Percentiles rank a stretch among this genome's conserved stretches.
These are phyloP conservation scores for Drosophila pseudoananassae DNA, from an alignment of 1,140 invertebrate species.

Conservation along the genomic window DNA sequence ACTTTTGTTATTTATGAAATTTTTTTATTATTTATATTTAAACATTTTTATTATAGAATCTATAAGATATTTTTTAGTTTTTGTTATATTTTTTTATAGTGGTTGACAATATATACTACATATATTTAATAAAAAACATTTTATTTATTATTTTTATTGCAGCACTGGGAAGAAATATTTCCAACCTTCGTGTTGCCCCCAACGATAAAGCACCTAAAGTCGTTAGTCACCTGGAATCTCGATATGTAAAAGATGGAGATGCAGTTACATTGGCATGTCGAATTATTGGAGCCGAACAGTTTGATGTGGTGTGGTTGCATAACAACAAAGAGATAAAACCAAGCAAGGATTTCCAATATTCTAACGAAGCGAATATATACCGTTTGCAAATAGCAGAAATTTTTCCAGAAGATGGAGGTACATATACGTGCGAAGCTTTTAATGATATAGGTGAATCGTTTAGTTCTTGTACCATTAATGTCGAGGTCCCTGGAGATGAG, in stretches of 20 bases:
- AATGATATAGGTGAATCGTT: conserved; percentile 97
- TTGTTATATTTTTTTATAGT: neutral
- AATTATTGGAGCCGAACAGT: conserved; percentile 94
- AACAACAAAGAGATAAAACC: conserved; percentile 98
- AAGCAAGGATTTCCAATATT: conserved; percentile 97
- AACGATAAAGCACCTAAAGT: conserved; percentile 91
- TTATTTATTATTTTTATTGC: conserved; percentile 25
- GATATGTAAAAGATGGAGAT: conserved; percentile 94
- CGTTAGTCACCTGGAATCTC: conserved; percentile 92
- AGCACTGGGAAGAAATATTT: conserved; percentile 87
- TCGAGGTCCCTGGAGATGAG: conserved; percentile 94
- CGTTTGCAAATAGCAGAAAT: conserved; percentile 96
- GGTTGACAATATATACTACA: no score
- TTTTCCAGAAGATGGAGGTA: conserved; percentile 94
- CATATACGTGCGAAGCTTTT: conserved; percentile 98
- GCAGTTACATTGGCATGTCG: conserved; percentile 92
- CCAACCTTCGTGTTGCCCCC: conserved; percentile 84
- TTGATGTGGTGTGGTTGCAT: conserved; percentile 97
- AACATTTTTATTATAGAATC: no score
- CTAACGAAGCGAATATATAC: conserved; percentile 95
- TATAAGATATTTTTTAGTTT: neutral
- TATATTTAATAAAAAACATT: neutral
- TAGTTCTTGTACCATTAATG: conserved; percentile 94
- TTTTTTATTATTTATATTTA: no score
- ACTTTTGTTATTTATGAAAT: no score